These are phyloP conservation scores for Podarcis raffonei DNA, from an alignment of 2,113 vertebrate genomes.

Conservation along the genomic window DNA sequence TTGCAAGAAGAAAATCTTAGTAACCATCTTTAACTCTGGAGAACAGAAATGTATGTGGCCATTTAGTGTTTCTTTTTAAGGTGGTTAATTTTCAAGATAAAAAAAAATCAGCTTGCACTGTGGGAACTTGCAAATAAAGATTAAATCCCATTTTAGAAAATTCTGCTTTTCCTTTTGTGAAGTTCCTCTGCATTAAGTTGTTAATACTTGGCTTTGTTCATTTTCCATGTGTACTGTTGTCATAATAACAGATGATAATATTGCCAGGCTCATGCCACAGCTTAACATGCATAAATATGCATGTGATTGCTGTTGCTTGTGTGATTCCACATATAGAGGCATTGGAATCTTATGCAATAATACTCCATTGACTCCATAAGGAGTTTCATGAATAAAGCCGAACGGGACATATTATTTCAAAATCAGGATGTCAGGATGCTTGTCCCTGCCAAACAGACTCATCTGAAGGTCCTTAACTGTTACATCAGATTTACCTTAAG, in stretches of 20 bases:
- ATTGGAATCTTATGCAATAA: neutral
- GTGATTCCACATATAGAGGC: neutral
- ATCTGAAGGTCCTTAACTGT: neutral
- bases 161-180: neutral
- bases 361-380: neutral
- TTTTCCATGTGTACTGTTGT: neutral
- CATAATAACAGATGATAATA: too few relatives aligned
- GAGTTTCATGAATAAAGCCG: neutral
- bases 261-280: neutral
- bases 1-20: fast-evolving
- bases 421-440: neutral
- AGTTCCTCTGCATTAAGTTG: neutral
- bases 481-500: neutral
- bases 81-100: neutral
- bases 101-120: neutral
- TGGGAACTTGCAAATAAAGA: neutral
- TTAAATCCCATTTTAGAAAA: neutral
- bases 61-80: neutral
- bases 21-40: neutral
- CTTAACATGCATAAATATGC: neutral
- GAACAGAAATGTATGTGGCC: neutral
- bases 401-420: neutral
- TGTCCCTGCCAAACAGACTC: neutral
- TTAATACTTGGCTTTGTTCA: neutral
- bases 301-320: neutral